These are phyloP conservation scores for Loripinus fragilis DNA, from an alignment of 2,888 invertebrate species.

Conservation along the genomic window DNA sequence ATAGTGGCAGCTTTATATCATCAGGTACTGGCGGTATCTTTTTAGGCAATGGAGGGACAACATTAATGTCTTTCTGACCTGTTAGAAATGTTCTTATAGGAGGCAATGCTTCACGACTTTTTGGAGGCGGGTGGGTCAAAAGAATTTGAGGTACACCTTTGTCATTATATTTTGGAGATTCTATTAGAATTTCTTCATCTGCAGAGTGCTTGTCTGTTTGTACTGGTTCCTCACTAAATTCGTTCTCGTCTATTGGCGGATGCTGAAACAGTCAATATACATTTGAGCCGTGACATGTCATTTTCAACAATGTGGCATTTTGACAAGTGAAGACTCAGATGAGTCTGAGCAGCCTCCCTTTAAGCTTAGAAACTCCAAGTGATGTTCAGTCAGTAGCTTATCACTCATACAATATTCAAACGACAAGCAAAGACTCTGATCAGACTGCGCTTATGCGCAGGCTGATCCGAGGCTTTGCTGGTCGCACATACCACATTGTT, in stretches of 20 bases:
- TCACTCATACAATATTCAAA: too few relatives aligned
- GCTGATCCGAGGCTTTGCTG: too few relatives aligned
- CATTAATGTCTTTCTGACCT: slow-evolving; percentile 36
- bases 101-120: slow-evolving; percentile 44
- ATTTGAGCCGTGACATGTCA: too few relatives aligned
- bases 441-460: too few relatives aligned
- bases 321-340: too few relatives aligned
- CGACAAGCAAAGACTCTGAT: too few relatives aligned
- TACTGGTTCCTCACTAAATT: slow-evolving; percentile 25
- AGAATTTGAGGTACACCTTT: slow-evolving; percentile 29
- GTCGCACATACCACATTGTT: too few relatives aligned
- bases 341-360: too few relatives aligned
- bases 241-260: slow-evolving; percentile 38
- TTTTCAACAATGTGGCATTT: too few relatives aligned
- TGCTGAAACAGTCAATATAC: slow-evolving; percentile 28
- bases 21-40: slow-evolving; percentile 39
- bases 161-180: background rate
- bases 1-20: slow-evolving; percentile 14
- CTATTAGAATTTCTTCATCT: slow-evolving; percentile 11
- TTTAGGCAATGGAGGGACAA: slow-evolving; percentile 43
- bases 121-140: slow-evolving; percentile 46
- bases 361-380: too few relatives aligned
- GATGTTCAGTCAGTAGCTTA: too few relatives aligned
- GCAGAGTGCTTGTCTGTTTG: background rate
- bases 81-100: slow-evolving; percentile 34